A percentile compares a stretch with the other conserved stretches of the same genome.
Evolutionary conservation across 2,113 vertebrate species (phyloP).

Genomic region (Rafetus swinhoei): DNA sequence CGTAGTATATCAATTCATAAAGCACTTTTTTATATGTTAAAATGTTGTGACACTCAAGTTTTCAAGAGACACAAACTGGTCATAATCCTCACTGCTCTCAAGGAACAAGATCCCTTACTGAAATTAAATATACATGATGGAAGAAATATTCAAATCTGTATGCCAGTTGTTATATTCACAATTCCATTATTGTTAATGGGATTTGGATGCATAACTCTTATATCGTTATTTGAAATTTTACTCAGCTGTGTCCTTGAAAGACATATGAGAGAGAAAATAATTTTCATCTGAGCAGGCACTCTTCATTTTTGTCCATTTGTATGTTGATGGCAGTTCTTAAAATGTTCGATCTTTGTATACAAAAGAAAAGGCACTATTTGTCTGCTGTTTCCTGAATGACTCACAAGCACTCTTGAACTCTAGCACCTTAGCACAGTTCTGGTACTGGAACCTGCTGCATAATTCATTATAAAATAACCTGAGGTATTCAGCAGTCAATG

Average conservation of each 20-base stretch:
- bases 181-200: constrained; percentile 47
- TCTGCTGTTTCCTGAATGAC: constrained; percentile 39
- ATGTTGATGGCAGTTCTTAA: constrained; percentile 32
- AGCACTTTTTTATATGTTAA: background rate
- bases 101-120: constrained; percentile 11
- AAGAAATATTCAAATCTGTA: constrained; percentile 41
- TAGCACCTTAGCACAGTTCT: constrained; percentile 58
- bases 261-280: background rate
- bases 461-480: constrained; percentile 78
- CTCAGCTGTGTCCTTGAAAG: constrained; percentile 3
- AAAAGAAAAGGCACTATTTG: constrained; percentile 37
- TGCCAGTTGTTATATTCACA: constrained; percentile 32
- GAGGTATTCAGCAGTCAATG: constrained; percentile 57
- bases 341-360: background rate
- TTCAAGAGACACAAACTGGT: constrained; percentile 24
- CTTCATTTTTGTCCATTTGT: constrained; percentile 45
- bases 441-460: constrained; percentile 62
- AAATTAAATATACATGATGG: constrained; percentile 30
- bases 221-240: constrained; percentile 36
- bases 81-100: constrained; percentile 19
- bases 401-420: constrained; percentile 53
- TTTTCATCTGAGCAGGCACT: constrained; percentile 32
- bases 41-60: background rate
- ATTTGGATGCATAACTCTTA: constrained; percentile 30
- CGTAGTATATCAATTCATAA: background rate